Conservation (phyloP, 2,797 vertebrate species). For the Peromyscus eremicus region DNA sequence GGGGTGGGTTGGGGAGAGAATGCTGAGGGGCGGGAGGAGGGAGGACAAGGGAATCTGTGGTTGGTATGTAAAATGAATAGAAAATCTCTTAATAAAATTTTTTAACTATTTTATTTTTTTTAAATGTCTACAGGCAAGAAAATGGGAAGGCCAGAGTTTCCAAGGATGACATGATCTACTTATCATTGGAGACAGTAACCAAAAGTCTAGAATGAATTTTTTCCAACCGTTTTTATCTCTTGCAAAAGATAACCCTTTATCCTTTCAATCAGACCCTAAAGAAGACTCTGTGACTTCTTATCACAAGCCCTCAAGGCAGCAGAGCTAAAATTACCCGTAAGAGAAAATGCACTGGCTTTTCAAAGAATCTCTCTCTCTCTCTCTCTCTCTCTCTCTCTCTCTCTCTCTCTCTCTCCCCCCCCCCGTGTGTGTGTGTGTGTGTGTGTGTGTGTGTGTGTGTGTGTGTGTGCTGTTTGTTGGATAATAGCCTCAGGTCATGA, state of each 20-base stretch:
- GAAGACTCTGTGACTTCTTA: conserved; percentile 24
- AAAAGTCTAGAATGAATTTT: conserved; percentile 24
- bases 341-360: conserved; percentile 27
- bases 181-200: neutral
- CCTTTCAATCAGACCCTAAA: conserved; percentile 9
- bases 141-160: neutral
- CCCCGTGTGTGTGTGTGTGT: no score
- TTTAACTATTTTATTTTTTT: neutral
- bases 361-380: neutral
- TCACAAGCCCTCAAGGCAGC: neutral
- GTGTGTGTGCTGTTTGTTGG: neutral
- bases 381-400: no score
- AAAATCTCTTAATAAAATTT: neutral
- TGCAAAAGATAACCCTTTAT: neutral
- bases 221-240: conserved; percentile 33
- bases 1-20: no score
- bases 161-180: neutral
- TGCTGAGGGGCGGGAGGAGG: no score
- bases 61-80: no score
- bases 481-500: neutral
- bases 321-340: neutral
- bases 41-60: no score
- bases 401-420: no score
- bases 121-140: neutral
- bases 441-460: neutral